phyloP scores from a whole-genome alignment of 2,888 invertebrate species.

The Eupithecia centaureata region DNA sequence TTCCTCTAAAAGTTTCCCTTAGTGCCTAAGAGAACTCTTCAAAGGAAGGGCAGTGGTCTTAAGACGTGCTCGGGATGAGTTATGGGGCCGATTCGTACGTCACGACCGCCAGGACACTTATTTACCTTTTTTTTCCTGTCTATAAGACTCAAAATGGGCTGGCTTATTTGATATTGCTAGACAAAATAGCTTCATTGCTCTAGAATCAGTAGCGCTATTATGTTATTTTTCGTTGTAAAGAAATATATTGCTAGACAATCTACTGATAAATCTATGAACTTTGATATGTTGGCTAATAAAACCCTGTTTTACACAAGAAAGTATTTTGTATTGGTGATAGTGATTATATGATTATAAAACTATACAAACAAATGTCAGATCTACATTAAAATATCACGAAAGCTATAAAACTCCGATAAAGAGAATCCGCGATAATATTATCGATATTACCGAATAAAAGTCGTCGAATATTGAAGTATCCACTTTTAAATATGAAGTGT shows the following conservation, averaged over 20 bases:
- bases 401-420: slow-evolving; percentile 18
- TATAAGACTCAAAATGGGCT: not conserved
- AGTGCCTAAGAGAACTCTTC: no score
- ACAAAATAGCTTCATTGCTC: not conserved
- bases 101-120: no score
- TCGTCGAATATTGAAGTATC: slow-evolving; percentile 32
- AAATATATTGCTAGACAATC: not conserved
- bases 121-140: not conserved
- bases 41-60: no score
- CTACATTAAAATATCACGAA: not conserved
- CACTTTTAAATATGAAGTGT: slow-evolving; percentile 38
- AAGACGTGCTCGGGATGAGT: no score
- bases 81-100: no score
- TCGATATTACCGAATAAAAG: slow-evolving; percentile 23
- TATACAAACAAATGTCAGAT: not conserved
- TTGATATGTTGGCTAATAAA: not conserved
- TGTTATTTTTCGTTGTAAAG: no score
- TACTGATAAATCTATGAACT: not conserved
- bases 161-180: not conserved
- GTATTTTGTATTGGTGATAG: not conserved
- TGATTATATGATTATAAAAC: not conserved
- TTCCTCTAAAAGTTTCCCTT: no score
- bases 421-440: slow-evolving; percentile 26
- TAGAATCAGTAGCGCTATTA: not conserved
- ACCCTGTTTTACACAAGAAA: not conserved